These are phyloP conservation scores for Teleogryllus occipitalis DNA, from an alignment of 1,140 invertebrate genomes.

Conservation along the genomic window DNA sequence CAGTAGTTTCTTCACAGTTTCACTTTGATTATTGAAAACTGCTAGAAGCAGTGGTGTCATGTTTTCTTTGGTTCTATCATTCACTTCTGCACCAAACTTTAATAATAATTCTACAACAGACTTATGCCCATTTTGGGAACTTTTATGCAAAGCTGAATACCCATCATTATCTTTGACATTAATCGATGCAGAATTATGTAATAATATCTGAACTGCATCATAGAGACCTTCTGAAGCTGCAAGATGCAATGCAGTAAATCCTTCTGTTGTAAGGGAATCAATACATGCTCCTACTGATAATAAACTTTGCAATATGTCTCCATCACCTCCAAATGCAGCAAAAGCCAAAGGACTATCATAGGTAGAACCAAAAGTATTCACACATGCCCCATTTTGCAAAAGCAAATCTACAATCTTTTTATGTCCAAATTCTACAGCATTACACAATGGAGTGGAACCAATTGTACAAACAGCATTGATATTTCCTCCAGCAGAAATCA, in stretches of 20 bases:
- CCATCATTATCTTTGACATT: background rate
- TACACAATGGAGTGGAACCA: conserved; percentile 33
- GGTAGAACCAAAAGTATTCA: background rate
- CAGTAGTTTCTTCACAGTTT: background rate
- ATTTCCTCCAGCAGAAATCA: conserved; percentile 10
- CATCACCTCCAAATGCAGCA: background rate
- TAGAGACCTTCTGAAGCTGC: background rate
- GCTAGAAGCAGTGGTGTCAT: conserved; percentile 26
- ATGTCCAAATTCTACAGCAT: background rate
- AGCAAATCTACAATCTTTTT: background rate
- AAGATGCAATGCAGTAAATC: background rate
- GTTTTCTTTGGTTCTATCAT: conserved; percentile 21
- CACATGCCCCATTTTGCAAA: background rate
- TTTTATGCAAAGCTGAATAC: background rate
- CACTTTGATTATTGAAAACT: conserved; percentile 11
- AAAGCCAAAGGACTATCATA: conserved; percentile 21
- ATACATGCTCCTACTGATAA: background rate
- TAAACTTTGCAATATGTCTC: background rate
- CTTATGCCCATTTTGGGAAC: background rate
- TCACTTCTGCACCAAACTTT: background rate
- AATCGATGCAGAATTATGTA: background rate
- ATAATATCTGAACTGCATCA: background rate
- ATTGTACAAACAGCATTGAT: background rate
- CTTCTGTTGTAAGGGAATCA: background rate
- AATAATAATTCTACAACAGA: background rate